Conservation (phyloP, 2,113 vertebrate genomes). For the Dicaeum eximium region DNA sequence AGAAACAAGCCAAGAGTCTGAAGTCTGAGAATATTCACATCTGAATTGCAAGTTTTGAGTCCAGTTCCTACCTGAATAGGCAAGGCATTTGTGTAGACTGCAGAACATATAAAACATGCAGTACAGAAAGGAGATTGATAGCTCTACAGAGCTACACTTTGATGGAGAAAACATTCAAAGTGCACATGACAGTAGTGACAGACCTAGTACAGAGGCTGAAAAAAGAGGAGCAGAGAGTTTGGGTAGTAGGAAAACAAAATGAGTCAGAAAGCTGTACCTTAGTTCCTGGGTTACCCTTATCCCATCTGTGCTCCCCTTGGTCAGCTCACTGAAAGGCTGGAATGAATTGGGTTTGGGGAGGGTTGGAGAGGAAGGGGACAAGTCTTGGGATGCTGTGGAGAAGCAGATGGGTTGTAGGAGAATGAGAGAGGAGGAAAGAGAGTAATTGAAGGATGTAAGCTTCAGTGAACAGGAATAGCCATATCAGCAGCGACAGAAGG, state of each 20-base stretch:
- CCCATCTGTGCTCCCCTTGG: not conserved
- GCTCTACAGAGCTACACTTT: not conserved
- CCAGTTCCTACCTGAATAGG: not conserved
- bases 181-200: not conserved
- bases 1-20: not conserved
- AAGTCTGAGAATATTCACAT: not conserved
- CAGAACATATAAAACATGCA: not conserved
- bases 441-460: constrained; percentile 29
- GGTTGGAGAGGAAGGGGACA: not conserved
- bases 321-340: not conserved
- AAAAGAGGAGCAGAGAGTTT: not conserved
- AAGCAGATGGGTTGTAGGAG: not conserved
- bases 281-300: not conserved
- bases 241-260: not conserved
- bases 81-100: not conserved
- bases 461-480: not conserved
- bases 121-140: not conserved
- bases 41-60: not conserved
- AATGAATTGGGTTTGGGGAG: not conserved
- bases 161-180: not conserved
- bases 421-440: not conserved
- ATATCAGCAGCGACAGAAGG: not conserved
- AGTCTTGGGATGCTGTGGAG: not conserved
- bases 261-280: not conserved
- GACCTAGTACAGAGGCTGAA: not conserved